phyloP scores from a whole-genome alignment of 37 sponge, comb jelly and placozoan genomes.

The Spongilla lacustris region DNA sequence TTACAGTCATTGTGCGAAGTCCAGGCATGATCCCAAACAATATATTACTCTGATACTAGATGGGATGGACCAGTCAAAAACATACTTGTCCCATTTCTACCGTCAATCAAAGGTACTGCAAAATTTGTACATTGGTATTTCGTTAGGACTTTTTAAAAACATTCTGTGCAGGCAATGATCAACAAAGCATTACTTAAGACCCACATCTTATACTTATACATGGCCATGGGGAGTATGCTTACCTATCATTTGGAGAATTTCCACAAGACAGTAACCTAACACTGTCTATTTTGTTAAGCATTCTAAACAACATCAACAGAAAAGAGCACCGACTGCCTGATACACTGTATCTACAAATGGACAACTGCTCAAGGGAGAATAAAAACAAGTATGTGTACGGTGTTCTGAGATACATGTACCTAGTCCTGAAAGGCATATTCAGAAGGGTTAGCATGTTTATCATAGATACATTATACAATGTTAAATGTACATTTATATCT shows the following conservation, averaged over 20 bases:
- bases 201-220: neutral
- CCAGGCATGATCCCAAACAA: constrained; percentile 3
- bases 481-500: neutral
- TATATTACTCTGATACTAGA: constrained; percentile 22
- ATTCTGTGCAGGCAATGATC: constrained; percentile 2
- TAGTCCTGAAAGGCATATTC: constrained; percentile 2
- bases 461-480: neutral
- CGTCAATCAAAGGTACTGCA: constrained; percentile 16
- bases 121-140: neutral
- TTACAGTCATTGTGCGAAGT: constrained; percentile 16
- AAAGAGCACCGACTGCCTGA: neutral
- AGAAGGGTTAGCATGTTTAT: constrained; percentile 2
- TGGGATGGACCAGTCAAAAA: constrained; percentile 34
- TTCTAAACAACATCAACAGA: neutral
- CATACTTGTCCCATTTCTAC: constrained; percentile 10
- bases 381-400: constrained; percentile 13
- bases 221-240: constrained; percentile 4
- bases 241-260: constrained; percentile 1
- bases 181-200: constrained; percentile 7
- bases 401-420: neutral
- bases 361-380: constrained; percentile 45
- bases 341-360: constrained; percentile 42
- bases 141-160: neutral
- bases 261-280: constrained; percentile 18
- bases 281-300: neutral